Evolutionary conservation across 1,140 invertebrate genomes (phyloP).

Genomic region (Drosophila bipectinata): DNA sequence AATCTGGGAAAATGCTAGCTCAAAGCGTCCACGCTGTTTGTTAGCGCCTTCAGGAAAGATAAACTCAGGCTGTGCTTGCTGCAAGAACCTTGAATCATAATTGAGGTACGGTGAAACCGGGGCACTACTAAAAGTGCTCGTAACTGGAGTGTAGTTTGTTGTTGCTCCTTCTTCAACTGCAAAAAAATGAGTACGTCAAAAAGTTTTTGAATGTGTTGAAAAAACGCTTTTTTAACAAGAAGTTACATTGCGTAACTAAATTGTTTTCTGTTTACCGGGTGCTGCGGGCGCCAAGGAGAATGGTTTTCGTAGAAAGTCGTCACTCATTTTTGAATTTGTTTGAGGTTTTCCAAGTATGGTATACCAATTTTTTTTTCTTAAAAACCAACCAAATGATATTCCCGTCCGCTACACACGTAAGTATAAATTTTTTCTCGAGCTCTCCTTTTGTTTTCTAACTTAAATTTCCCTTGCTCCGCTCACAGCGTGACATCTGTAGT

Average conservation of each 20-base stretch:
- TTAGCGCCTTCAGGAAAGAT: slow-evolving; percentile 95
- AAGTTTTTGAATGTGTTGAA: neutral
- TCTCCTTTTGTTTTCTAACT: slow-evolving; percentile 53
- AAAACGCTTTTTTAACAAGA: slow-evolving; percentile 32
- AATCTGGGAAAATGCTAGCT: slow-evolving; percentile 96
- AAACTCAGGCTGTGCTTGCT: slow-evolving; percentile 93
- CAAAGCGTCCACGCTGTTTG: slow-evolving; percentile 92
- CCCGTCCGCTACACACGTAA: slow-evolving; percentile 43
- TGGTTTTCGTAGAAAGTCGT: slow-evolving; percentile 82
- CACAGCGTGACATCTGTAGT: slow-evolving; percentile 22
- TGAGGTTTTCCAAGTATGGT: slow-evolving; percentile 34
- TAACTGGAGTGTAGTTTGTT: slow-evolving; percentile 49
- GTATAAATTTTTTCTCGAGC: slow-evolving; percentile 39
- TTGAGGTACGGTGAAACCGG: slow-evolving; percentile 95
- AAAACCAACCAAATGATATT: slow-evolving; percentile 44
- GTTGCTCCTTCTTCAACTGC: slow-evolving; percentile 54
- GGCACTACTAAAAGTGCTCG: slow-evolving; percentile 78
- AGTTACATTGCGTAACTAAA: slow-evolving; percentile 66
- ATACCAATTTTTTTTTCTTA: slow-evolving; percentile 48
- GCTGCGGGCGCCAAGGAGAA: slow-evolving; percentile 64
- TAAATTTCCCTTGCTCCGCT: slow-evolving; percentile 1
- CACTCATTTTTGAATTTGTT: slow-evolving; percentile 82
- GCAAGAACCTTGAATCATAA: slow-evolving; percentile 94
- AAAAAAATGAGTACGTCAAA: neutral
- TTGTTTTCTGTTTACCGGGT: slow-evolving; percentile 60